Conservation (phyloP, 53 echinoderm and acorn worm species). For the Arbacia lixula region DNA sequence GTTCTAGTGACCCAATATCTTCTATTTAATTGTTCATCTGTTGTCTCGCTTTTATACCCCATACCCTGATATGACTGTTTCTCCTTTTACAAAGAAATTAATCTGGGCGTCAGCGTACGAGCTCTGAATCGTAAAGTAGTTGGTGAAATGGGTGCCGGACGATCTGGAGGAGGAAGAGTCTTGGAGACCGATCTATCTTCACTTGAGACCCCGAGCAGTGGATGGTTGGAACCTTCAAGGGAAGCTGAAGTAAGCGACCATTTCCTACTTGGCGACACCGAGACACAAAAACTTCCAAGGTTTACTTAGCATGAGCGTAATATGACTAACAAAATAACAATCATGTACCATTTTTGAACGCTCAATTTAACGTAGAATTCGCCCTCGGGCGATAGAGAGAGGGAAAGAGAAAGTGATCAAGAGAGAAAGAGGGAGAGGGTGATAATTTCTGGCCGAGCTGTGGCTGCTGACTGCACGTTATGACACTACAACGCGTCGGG, state of each 20-base stretch:
- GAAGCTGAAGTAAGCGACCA: constrained; percentile 35
- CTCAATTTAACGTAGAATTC: constrained; percentile 17
- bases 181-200: constrained; percentile 11
- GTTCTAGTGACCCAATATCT: too few species aligned
- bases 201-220: constrained; percentile 4
- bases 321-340: constrained; percentile 42
- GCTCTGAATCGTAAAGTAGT: too few species aligned
- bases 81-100: too few species aligned
- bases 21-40: too few species aligned
- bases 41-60: too few species aligned
- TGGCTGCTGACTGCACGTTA: too few species aligned
- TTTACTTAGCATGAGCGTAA: constrained; percentile 34
- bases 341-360: constrained; percentile 31
- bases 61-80: too few species aligned
- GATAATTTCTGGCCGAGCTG: too few species aligned
- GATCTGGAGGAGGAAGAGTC: neutral
- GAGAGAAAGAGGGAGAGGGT: neutral
- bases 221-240: constrained; percentile 5
- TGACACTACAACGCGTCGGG: neutral
- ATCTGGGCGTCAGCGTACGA: too few species aligned
- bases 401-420: neutral
- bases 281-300: constrained; percentile 37
- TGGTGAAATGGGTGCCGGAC: too few species aligned
- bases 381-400: constrained; percentile 6
- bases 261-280: constrained; percentile 38